Percentiles rank a stretch among this genome's conserved stretches.
Evolutionary conservation across 2,797 vertebrate genomes (phyloP).

Genomic region (Taeniopygia guttata): DNA sequence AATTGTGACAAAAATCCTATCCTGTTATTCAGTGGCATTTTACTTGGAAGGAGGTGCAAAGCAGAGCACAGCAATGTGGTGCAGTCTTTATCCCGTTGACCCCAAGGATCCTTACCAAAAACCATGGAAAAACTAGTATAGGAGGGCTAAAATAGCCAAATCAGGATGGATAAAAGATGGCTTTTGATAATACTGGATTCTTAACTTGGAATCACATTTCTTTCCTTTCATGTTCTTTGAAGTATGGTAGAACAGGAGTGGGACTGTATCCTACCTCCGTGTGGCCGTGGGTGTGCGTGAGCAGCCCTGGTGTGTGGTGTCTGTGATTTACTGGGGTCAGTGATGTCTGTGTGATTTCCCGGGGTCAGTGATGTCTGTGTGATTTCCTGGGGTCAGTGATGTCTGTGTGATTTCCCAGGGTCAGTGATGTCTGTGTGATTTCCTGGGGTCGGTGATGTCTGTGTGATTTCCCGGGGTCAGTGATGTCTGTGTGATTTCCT

Average conservation of each 20-base stretch:
- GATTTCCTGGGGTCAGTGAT: no score
- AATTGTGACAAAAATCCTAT: background rate
- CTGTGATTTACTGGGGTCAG: background rate
- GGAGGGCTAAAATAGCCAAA: background rate
- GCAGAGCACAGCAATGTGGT: background rate
- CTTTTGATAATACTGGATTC: background rate
- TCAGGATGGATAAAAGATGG: background rate
- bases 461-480: background rate
- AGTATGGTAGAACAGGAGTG: background rate
- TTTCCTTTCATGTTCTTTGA: background rate
- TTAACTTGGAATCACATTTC: background rate
- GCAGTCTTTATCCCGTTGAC: fast-evolving
- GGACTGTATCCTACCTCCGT: fast-evolving
- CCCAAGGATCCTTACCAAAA: background rate
- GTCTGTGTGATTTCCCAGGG: background rate
- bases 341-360: background rate
- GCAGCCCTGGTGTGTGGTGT: background rate
- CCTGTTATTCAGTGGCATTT: background rate
- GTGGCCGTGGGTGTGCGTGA: fast-evolving
- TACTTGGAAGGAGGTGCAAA: background rate
- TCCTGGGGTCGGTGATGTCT: background rate
- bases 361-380: no score
- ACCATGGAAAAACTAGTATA: background rate
- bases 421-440: background rate
- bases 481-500: background rate